Base-by-base conservation (phyloP, 2,113 vertebrate genomes). In the Chloroceryle aenea region DNA sequence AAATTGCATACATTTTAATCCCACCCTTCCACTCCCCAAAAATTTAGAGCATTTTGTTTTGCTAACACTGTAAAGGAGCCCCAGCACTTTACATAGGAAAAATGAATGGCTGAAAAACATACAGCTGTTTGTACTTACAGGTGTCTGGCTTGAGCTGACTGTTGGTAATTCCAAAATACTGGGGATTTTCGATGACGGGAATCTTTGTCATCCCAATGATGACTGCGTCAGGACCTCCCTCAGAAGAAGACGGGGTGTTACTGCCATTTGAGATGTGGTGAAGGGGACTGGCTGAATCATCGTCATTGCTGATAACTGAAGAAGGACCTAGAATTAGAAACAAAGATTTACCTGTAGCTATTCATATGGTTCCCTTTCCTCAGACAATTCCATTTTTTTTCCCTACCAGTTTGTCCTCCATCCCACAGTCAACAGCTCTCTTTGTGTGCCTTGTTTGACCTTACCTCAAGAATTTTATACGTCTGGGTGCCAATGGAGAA, bases 201-300 rank as follows among this genome's bases (percentile, higher is more conserved):
- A 99, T 99, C 98, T 99, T 99, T 18, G 99, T 99, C 99, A 99
- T 99, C 83, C 99, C 99, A 80, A 99, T 99, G 92, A 99, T 99
- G 69, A 99, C 99, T 7, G 99, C 98, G 8, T 99, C 99, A 3
- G 99, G 99, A 56, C 99, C 99, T 5, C 99, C 99, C 91, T 99
- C 99, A 25, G 99, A 99, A 62, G 99, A 99, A 15, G 99, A 99
- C 0, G 99, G 99, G 15, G 99, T 99, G 95, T 99, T 99, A 94
- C 99, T 99, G 95, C 99, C 99, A 56, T 99, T 99, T 82, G 99
- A 99, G 96, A 99, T 99, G 67, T 99, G 99, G 78, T 99, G 99
- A 73, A 99, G 99, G 32, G 99, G 99, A 94, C 99, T 99, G 63
- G 99, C 99, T 2, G 99, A 99, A 97, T 99, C 99, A 0, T 99